These are phyloP conservation scores for Mycalesis mineus DNA, from an alignment of 2,888 invertebrate species.

Conservation along the genomic window DNA sequence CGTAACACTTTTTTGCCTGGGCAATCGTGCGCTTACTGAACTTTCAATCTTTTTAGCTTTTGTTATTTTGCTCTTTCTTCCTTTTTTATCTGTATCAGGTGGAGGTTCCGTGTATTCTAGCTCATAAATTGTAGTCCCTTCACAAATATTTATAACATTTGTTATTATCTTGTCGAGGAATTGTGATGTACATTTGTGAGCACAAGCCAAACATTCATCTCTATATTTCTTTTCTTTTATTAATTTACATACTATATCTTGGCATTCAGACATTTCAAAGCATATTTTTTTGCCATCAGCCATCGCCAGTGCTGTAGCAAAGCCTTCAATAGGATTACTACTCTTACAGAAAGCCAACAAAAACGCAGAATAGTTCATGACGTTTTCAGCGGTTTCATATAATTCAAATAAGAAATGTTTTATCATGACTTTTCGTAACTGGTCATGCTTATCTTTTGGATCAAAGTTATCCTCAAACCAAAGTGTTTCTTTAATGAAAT, in stretches of 20 bases:
- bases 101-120: constrained; percentile 46
- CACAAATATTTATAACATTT: constrained; percentile 54
- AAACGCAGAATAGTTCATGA: constrained; percentile 80
- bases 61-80: constrained; percentile 45
- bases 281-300: constrained; percentile 76
- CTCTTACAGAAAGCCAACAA: constrained; percentile 81
- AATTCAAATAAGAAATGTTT: constrained; percentile 79
- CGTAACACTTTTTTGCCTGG: constrained; percentile 40
- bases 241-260: constrained; percentile 62
- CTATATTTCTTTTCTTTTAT: constrained; percentile 56
- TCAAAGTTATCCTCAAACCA: constrained; percentile 66
- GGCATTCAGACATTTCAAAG: constrained; percentile 64
- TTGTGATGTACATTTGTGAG: constrained; percentile 49
- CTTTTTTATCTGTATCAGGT: constrained; percentile 45
- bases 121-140: constrained; percentile 57
- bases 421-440: constrained; percentile 54
- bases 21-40: constrained; percentile 49
- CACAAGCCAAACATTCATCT: constrained; percentile 59
- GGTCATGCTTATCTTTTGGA: constrained; percentile 38
- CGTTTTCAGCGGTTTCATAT: constrained; percentile 64
- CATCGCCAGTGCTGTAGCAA: constrained; percentile 77
- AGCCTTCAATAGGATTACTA: constrained; percentile 71
- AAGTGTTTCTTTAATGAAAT: constrained; percentile 48
- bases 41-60: constrained; percentile 45
- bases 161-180: constrained; percentile 52